Evolutionary conservation across 2,888 invertebrate genomes (phyloP).

Genomic region (Adineta ricciae): DNA sequence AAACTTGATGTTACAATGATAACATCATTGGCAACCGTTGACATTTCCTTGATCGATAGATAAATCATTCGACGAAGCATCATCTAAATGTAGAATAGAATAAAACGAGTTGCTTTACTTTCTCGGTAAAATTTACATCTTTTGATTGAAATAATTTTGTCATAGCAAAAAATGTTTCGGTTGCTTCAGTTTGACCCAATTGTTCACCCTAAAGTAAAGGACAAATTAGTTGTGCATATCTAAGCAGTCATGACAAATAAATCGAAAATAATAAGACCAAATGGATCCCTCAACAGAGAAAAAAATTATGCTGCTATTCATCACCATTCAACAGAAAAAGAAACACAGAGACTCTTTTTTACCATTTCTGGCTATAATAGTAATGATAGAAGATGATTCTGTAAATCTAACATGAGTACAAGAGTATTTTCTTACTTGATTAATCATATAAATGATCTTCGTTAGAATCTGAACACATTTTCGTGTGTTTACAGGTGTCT

Average conservation of each 20-base stretch:
- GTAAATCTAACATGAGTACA: not conserved
- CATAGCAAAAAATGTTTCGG: constrained; percentile 96
- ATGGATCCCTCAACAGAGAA: not conserved
- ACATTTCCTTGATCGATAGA: constrained; percentile 76
- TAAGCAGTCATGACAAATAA: not conserved
- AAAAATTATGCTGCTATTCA: not conserved
- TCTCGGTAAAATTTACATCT: constrained; percentile 59
- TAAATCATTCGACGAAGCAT: constrained; percentile 88
- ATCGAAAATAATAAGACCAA: constrained; percentile 1
- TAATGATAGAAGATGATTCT: not conserved
- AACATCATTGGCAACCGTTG: constrained; percentile 88
- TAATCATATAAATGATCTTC: constrained; percentile 45
- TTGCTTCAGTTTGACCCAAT: constrained; percentile 84
- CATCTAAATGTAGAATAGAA: constrained; percentile 38
- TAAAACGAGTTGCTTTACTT: no score
- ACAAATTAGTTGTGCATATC: not conserved
- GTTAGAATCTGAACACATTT: constrained; percentile 64
- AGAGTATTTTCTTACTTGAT: constrained; percentile 47
- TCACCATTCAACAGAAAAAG: not conserved
- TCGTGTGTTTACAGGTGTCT: constrained; percentile 86
- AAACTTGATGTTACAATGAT: constrained; percentile 86
- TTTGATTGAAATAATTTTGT: constrained; percentile 96
- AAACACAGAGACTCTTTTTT: not conserved
- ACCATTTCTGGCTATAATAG: not conserved
- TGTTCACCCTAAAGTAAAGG: constrained; percentile 63